Evolutionary conservation across 2,888 invertebrate species (phyloP), one percentile per base, ranked within the genome.

Genomic region (Cylindroiulus punctatus): DNA sequence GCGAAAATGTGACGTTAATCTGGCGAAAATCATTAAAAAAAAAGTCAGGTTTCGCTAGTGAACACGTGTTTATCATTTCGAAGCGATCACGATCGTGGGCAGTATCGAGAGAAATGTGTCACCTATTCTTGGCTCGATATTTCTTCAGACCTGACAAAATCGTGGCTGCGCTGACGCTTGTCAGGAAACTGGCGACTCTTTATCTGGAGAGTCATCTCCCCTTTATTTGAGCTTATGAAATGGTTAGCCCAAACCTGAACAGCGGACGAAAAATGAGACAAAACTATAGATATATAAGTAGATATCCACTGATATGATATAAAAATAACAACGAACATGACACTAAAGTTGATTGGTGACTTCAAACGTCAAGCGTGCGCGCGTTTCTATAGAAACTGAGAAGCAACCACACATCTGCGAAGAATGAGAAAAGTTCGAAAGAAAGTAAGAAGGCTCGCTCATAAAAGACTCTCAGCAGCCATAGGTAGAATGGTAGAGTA

Each of bases 161-260:
- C 76, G 26, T 12, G 26, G 26, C 26, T 26, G 65, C 65, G 26
- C 26, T 26, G 30, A 30, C 76, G 76, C 76, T 30, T 76, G 76
- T 76, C 76, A 76, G 76, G 76, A 76, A 76, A 76, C 76, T 76
- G 76, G 30, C 76, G 30, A 3, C 76, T 26, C 76, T 76, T n/a
- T 76, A 76, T 76, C 76, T 17, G 14, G 76, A 76, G 30, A 76
- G 76, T 76, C 76, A 76, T 76, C 76, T 76, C 76, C 76, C 76
- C 76, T 76, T 76, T 76, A 76, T 76, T 76, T 76, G 76, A 76
- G 76, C 76, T 76, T 76, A 76, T 76, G 76, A 76, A 76, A 76
- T 76, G 76, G 76, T 76, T 76, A 76, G 30, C 76, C 17, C 32
- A 76, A 76, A 76, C 76, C 76, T 76, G 76, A 76, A 32, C 30